A percentile compares a stretch with the other conserved stretches of the same genome.
Conservation (phyloP, 2,113 vertebrate species). For the Equus quagga region DNA sequence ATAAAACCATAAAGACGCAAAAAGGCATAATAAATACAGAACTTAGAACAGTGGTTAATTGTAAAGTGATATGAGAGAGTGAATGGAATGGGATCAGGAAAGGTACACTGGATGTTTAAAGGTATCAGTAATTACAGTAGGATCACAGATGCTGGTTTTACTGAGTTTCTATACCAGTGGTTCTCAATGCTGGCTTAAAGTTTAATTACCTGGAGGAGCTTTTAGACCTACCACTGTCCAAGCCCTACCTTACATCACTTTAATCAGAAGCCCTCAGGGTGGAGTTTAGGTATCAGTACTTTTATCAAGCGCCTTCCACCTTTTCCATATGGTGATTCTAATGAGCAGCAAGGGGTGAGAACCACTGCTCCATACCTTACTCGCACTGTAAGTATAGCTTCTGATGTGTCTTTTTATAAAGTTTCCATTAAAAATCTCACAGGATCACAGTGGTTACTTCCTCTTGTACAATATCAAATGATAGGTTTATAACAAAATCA, state of each 20-base stretch:
- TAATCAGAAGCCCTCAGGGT: neutral
- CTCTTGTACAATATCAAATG: neutral
- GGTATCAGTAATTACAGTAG: neutral
- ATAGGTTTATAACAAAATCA: conserved; percentile 31
- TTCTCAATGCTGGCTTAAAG: conserved; percentile 29
- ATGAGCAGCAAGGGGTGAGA: neutral
- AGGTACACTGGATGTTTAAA: neutral
- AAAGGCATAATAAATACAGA: conserved; percentile 1
- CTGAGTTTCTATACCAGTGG: neutral
- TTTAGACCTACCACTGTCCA: conserved; percentile 12
- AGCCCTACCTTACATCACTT: neutral
- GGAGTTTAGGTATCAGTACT: neutral
- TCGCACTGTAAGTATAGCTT: neutral
- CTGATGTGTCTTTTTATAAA: neutral
- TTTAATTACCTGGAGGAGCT: neutral
- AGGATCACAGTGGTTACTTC: neutral
- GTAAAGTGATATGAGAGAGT: neutral
- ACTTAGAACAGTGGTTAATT: neutral
- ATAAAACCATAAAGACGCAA: conserved; percentile 18
- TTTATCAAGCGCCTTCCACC: neutral
- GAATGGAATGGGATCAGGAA: neutral
- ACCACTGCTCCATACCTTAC: conserved; percentile 9
- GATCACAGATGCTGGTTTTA: neutral
- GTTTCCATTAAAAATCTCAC: conserved; percentile 40
- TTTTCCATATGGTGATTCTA: conserved; percentile 28